Evolutionary conservation across 2,888 invertebrate genomes (phyloP), one percentile per base, ranked within the genome.

Genomic region (Galerucella pusilla): DNA sequence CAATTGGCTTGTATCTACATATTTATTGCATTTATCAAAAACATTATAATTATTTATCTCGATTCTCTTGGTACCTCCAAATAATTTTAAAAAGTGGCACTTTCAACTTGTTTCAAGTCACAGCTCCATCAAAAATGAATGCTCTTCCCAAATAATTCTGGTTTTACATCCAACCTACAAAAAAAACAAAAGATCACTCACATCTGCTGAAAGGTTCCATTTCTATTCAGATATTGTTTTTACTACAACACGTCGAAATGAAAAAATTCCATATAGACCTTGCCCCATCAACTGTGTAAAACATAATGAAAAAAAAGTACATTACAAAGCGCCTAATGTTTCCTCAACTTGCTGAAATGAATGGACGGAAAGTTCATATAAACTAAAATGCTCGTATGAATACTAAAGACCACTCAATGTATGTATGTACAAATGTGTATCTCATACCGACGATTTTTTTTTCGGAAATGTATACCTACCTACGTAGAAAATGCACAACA

Each of bases 301-400:
- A 46, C 46, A 45, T 68, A 68, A 60, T 68, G 68, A 68, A 68
- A 68, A 68, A 66, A 59, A 68, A 66, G 54, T 46, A 68, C 60
- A 60, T 68, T 68, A 68, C 68, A 68, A 68, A 68, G 60, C 60
- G 68, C 60, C 49, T 67, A 52, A 67, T 65, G 64, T 46, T 49
- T 67, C 67, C 68, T 68, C 60, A 68, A 42, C 45, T 46, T 60
- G 46, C 45, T 60, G 45, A 59, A 68, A 65, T 65, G 28, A 65
- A 65, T 49, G 64, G 45, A 45, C 11, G 16, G 64, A 46, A 28
- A 65, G 64, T 65, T 65, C 64, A 65, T 65, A 65, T 65, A 65
- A 65, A 65, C 64, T 65, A 65, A 12, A 65, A 65, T 46, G 64
- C 20, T 16, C 20, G 64, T 65, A 65, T 65, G 64, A 65, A 65